phyloP scores from a whole-genome alignment of 2,888 invertebrate genomes.

The Melanotus villosus region DNA sequence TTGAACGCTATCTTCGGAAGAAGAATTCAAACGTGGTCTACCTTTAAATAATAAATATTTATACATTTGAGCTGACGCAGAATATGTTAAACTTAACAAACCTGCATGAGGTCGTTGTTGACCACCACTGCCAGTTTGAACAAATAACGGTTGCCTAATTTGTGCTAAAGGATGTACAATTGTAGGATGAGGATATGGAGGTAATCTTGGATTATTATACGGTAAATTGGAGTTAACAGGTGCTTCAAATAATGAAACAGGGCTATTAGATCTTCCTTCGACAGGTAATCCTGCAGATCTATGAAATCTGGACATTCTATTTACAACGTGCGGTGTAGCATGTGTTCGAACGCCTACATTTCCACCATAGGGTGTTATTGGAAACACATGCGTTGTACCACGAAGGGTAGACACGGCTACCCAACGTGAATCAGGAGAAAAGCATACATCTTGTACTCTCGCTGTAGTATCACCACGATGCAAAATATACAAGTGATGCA shows the following conservation, averaged over 20 bases:
- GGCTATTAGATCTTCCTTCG: slow-evolving; percentile 80
- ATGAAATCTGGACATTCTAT: slow-evolving; percentile 95
- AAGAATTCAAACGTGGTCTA: slow-evolving; percentile 79
- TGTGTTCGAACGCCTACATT: slow-evolving; percentile 93
- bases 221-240: slow-evolving; percentile 71
- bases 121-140: slow-evolving; percentile 69
- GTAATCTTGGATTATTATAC: slow-evolving; percentile 90
- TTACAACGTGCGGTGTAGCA: slow-evolving; percentile 93
- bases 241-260: slow-evolving; percentile 70
- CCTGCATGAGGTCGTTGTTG: slow-evolving; percentile 71
- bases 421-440: slow-evolving; percentile 96
- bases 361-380: slow-evolving; percentile 97
- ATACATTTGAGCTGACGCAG: no score
- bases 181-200: slow-evolving; percentile 91
- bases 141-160: slow-evolving; percentile 79
- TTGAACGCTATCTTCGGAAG: slow-evolving; percentile 79
- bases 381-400: slow-evolving; percentile 98
- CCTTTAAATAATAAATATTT: slow-evolving; percentile 62
- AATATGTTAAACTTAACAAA: no score
- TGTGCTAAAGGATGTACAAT: slow-evolving; percentile 88
- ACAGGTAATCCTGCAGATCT: slow-evolving; percentile 92
- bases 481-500: slow-evolving; percentile 95
- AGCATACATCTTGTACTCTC: slow-evolving; percentile 93
- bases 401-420: slow-evolving; percentile 94
- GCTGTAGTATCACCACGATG: slow-evolving; percentile 97